Conservation (phyloP, 2,888 invertebrate species). For the Drosophila ezoana region DNA sequence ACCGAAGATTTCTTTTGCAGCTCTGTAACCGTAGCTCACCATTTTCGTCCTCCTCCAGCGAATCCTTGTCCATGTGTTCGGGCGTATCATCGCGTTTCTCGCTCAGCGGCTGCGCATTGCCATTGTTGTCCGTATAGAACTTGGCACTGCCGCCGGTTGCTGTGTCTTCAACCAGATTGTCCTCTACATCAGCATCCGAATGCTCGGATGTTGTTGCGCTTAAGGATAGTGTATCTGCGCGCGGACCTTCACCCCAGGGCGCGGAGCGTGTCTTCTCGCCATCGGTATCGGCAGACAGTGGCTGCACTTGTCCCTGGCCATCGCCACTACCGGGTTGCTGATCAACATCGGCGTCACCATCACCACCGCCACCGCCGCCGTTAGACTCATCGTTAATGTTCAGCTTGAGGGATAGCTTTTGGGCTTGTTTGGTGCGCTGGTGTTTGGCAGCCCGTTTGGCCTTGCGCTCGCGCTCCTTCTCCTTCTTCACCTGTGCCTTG, state of each 20-base stretch:
- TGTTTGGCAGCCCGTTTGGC: conserved; percentile 82
- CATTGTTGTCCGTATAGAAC: conserved; percentile 81
- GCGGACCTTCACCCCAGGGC: conserved; percentile 44
- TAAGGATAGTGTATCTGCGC: conserved; percentile 48
- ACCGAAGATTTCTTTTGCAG: too few relatives aligned
- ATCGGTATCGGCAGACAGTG: conserved; percentile 14
- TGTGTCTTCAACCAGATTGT: conserved; percentile 88
- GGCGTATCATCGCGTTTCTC: conserved; percentile 87
- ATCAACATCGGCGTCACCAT: conserved; percentile 14
- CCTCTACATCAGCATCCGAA: conserved; percentile 93
- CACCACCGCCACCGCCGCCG: conserved; percentile 14
- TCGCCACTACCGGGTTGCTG: conserved; percentile 18
- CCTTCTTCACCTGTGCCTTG: conserved; percentile 87
- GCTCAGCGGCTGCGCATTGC: conserved; percentile 78
- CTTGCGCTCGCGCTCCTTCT: conserved; percentile 86
- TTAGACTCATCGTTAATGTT: conserved; percentile 30
- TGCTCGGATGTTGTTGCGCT: conserved; percentile 86
- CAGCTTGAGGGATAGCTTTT: conserved; percentile 52
- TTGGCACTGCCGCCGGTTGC: conserved; percentile 68
- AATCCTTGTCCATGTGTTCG: conserved; percentile 87
- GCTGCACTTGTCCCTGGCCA: conserved; percentile 30
- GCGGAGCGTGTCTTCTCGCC: conserved; percentile 24
- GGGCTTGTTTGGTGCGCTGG: conserved; percentile 70
- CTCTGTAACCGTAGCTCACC: conserved; percentile 62
- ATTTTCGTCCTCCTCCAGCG: conserved; percentile 86